Base-by-base conservation (phyloP, 2,888 invertebrate genomes). In the Rotaria macrura region DNA sequence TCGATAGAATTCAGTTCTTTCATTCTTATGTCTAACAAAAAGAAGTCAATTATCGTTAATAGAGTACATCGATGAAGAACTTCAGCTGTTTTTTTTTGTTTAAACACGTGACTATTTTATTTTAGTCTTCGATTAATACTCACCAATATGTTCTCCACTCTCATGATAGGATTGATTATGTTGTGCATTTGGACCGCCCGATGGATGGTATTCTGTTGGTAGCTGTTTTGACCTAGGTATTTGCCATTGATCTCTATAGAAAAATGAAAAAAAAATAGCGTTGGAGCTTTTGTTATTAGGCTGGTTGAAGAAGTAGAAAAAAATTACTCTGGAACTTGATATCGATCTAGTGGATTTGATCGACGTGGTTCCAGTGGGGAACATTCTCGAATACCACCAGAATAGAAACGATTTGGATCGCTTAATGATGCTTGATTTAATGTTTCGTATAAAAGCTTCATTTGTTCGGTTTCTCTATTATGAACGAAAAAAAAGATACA, bases 271-370 rank as follows among this genome's bases (percentile, higher is more conserved):
- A n/a, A 10, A 43, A 43, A 43, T 43, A 49, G 14, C 49, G 17
- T 14, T 49, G 9, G 3, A 14, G 17, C 17, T 49, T 49, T 49
- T 17, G 17, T 43, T 43, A 43, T 43, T 43, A 7, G 10, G 10
- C 5, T 7, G 43, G 10, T 7, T 49, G 14, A 49, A 17, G 17
- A 12, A 49, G 3, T 17, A 49, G 2, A 7, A 47, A 47, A 47
- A 47, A 29, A 29, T n/a, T 74, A 79, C 79, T 43, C 79, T 43
- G 9, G 14, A n/a, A 43, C 9, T 10, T 38, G 43, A 79, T 79
- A 79, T 79, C 43, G 40, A 43, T 79, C 79, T 25, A 79, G 79
- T 79, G 79, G 79, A 79, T 79, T 79, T 43, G 79, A 79, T 79
- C 79, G 40, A 12, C 79, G 40, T 79, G 79, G 79, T 43, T 79